These are phyloP conservation scores for Paralinhomoeus sp. DNA, from an alignment of 2,888 invertebrate genomes.

Conservation along the genomic window DNA sequence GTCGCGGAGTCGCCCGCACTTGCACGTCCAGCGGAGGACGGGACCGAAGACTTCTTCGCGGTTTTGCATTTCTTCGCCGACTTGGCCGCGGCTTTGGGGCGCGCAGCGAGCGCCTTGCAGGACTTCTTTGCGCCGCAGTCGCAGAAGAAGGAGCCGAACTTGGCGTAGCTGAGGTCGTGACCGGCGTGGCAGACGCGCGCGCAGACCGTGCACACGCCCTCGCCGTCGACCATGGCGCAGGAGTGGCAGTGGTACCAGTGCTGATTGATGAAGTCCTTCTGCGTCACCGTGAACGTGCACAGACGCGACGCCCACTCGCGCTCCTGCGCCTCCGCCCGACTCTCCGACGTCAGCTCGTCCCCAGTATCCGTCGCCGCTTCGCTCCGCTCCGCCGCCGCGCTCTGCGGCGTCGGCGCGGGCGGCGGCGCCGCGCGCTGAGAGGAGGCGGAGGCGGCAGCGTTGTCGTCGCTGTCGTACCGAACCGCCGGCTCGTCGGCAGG, in stretches of 20 bases:
- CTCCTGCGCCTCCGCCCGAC: not conserved
- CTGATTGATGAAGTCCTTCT: constrained; percentile 88
- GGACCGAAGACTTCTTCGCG: too few species aligned
- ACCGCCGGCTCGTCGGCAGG: too few species aligned
- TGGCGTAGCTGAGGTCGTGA: constrained; percentile 48
- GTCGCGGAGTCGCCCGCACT: too few species aligned
- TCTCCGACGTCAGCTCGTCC: not conserved
- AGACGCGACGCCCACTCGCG: not conserved
- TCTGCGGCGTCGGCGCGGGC: too few species aligned
- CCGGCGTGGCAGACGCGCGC: constrained; percentile 45
- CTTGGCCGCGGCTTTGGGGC: too few species aligned
- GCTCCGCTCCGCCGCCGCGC: not conserved
- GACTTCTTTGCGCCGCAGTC: constrained; percentile 69
- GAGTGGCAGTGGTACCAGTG: constrained; percentile 84
- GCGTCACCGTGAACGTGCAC: constrained; percentile 43
- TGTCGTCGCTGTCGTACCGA: too few species aligned
- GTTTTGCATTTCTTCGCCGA: too few species aligned
- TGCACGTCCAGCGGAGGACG: too few species aligned
- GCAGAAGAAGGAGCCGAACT: constrained; percentile 95
- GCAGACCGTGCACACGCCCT: constrained; percentile 91
- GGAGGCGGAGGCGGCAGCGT: too few species aligned
- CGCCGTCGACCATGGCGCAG: constrained; percentile 90
- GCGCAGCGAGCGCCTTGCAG: constrained; percentile 35
- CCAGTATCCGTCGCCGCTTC: not conserved
- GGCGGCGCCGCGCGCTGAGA: too few species aligned